phyloP scores from a whole-genome alignment of 37 sponge, comb jelly and placozoan genomes.

The Haliclona indistincta region DNA sequence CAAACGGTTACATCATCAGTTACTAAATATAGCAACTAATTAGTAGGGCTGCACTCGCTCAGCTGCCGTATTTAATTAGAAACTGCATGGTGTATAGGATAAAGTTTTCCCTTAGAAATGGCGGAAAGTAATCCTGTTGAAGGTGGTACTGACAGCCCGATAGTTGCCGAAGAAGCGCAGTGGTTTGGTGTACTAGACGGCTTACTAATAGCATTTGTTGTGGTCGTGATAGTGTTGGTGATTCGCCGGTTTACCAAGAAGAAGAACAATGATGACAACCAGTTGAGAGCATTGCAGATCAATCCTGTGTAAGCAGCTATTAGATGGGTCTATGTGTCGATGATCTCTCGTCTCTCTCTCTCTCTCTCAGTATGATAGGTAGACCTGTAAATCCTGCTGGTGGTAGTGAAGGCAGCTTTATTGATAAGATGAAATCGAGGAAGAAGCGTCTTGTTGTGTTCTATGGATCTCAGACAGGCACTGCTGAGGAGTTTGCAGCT shows the following conservation, averaged over 20 bases:
- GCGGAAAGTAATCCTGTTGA: too few species aligned
- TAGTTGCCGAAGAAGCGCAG: background rate
- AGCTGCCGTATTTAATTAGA: too few species aligned
- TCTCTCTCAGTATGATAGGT: slow-evolving; percentile 18
- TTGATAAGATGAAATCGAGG: slow-evolving; percentile 68
- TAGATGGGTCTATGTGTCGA: background rate
- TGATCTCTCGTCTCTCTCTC: background rate
- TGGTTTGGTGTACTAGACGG: slow-evolving; percentile 53
- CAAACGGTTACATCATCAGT: too few species aligned
- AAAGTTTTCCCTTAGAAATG: too few species aligned
- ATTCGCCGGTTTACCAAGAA: slow-evolving; percentile 20
- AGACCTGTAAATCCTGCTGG: slow-evolving; percentile 4
- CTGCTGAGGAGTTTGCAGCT: slow-evolving; percentile 94
- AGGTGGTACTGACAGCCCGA: background rate
- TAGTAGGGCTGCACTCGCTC: too few species aligned
- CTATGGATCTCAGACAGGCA: slow-evolving; percentile 98
- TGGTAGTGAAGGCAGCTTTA: slow-evolving; percentile 31
- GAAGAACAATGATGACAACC: slow-evolving; percentile 16
- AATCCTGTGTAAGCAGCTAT: background rate
- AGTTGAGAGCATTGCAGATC: slow-evolving; percentile 4
- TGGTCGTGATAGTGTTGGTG: slow-evolving; percentile 40
- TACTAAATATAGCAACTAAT: too few species aligned
- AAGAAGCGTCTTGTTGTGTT: slow-evolving; percentile 89
- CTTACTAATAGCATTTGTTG: slow-evolving; percentile 17
- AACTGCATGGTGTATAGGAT: too few species aligned